Evolutionary conservation across 53 echinoderm and acorn worm genomes (phyloP).

Genomic region (Astropecten irregularis): DNA sequence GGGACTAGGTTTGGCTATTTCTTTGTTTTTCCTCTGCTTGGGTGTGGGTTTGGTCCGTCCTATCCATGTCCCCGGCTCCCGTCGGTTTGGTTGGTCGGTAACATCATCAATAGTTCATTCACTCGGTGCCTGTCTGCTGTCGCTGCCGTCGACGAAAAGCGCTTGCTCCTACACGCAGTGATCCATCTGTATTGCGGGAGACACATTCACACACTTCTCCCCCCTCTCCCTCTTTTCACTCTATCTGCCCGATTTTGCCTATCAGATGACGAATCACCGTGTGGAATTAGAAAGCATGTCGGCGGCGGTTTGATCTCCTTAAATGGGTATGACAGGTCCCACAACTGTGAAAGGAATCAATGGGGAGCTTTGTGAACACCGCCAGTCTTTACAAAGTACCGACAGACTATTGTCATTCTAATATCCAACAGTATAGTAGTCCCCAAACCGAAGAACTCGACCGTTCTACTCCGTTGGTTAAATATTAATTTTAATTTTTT

Average conservation of each 20-base stretch:
- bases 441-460: neutral
- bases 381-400: constrained; percentile 27
- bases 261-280: constrained; percentile 45
- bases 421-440: neutral
- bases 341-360: constrained; percentile 56
- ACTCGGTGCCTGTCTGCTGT: too few relatives aligned
- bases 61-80: too few relatives aligned
- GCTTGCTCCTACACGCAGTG: too few relatives aligned
- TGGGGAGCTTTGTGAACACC: constrained; percentile 35
- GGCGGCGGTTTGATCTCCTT: constrained; percentile 37
- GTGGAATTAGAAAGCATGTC: neutral
- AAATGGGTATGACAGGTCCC: constrained; percentile 52
- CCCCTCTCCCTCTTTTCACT: too few relatives aligned
- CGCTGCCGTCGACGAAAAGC: too few relatives aligned
- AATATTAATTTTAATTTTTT: constrained; percentile 40
- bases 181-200: too few relatives aligned
- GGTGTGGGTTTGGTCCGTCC: too few relatives aligned
- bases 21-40: too few relatives aligned
- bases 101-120: constrained; percentile 24
- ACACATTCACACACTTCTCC: too few relatives aligned
- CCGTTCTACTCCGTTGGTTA: constrained; percentile 26
- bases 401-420: constrained; percentile 53
- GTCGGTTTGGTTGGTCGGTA: neutral
- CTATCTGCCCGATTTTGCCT: too few relatives aligned
- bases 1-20: too few relatives aligned